These are phyloP conservation scores for Callipepla squamata DNA, from an alignment of 2,113 vertebrate genomes.

Conservation along the genomic window DNA sequence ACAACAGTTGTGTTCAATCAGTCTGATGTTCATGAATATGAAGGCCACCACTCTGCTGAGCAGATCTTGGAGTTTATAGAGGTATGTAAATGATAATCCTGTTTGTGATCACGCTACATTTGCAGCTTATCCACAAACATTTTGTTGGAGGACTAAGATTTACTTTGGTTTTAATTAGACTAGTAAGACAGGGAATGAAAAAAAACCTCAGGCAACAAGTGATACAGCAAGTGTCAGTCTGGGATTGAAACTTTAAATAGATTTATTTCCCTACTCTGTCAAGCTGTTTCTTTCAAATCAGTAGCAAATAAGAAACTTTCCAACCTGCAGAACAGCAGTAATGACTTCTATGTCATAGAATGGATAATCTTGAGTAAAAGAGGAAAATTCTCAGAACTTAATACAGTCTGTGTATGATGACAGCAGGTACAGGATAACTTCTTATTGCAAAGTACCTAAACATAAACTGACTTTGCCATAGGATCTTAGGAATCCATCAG, in stretches of 20 bases:
- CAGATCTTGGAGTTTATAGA: conserved; percentile 96
- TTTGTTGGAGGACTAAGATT: not conserved
- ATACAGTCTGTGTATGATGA: not conserved
- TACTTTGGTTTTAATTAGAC: not conserved
- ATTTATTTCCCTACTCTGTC: not conserved
- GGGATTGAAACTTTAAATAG: not conserved
- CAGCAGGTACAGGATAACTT: fast-evolving
- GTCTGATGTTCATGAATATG: conserved; percentile 90
- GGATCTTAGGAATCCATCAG: conserved; percentile 92
- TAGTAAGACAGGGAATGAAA: not conserved
- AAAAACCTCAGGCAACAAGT: not conserved
- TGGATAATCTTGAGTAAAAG: not conserved
- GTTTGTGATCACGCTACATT: not conserved
- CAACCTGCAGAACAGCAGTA: not conserved
- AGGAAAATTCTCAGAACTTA: not conserved
- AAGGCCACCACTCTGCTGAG: conserved; percentile 94
- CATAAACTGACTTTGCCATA: conserved; percentile 52
- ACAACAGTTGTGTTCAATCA: conserved; percentile 97
- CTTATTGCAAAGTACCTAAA: not conserved
- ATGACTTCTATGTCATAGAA: not conserved
- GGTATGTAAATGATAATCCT: conserved; percentile 73
- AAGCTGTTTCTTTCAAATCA: not conserved
- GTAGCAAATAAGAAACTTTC: not conserved
- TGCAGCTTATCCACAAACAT: not conserved
- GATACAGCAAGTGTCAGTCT: not conserved